Evolutionary conservation across 2,797 vertebrate genomes (phyloP), one percentile per base, ranked within the genome.

Genomic region (Girardinus metallicus): DNA sequence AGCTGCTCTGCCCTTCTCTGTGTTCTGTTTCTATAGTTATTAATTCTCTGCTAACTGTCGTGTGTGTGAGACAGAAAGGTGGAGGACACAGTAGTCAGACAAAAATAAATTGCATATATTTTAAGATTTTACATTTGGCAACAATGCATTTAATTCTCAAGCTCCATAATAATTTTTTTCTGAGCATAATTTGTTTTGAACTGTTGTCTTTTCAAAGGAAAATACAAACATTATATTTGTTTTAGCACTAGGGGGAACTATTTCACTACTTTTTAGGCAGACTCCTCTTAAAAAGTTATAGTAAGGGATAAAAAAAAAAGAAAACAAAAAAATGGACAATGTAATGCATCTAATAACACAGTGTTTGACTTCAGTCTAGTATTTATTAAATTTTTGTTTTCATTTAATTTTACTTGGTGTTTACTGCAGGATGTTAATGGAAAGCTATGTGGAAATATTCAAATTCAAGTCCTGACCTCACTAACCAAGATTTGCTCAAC

Each of bases 401-500:
- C 11, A 62, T 57, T 55, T 49, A 16, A 47, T 71, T 77, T 85
- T 2, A 73, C 5, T 4, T 66, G 43, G 72, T 74, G 16, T 77
- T 6, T 21, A 70, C 11, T 6, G 44, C 15, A 83, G 16, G 64
- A 79, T 79, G 75, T 75, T 51, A 23, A 73, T 53, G 57, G 74
- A 86, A 86, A 87, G 53, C 64, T 46, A 1, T 5, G 84, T 0
- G 80, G 89, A 92, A 92, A 92, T 49, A 95, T 94, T 93, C 92
- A 95, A 95, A 95, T 92, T 11, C 49, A 57, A 74, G 85, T 51
- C 62, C 81, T 85, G 86, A 89, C 83, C 80, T 84, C 66, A 75
- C 43, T 15, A 21, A 86, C 87, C 85, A 78, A 80, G 21, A 76
- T 62, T 31, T 77, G 81, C 77, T 85, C 71, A 78, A 47, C 75